Percentiles rank a stretch among this genome's conserved stretches.
Evolutionary conservation across 2,888 invertebrate species (phyloP).

Genomic region (Patella ulyssiponensis): DNA sequence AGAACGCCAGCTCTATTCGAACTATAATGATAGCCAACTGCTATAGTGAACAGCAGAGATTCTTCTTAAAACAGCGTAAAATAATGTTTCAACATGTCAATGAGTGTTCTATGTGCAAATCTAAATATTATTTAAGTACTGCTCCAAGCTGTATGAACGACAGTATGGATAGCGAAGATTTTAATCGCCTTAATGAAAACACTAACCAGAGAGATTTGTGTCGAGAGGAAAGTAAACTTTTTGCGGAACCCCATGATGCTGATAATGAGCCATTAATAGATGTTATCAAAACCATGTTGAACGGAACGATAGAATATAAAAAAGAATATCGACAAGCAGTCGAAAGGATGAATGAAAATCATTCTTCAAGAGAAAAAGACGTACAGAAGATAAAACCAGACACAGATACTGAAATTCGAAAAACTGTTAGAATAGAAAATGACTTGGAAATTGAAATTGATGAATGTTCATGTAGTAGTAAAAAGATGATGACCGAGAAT

Average conservation of each 20-base stretch:
- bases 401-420: neutral
- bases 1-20: slow-evolving; percentile 84
- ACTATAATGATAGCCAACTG: slow-evolving; percentile 85
- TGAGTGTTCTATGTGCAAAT: neutral
- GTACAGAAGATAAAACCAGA: neutral
- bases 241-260: neutral
- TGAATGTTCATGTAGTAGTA: neutral
- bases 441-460: neutral
- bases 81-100: neutral
- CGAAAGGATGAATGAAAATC: slow-evolving; percentile 7
- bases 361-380: neutral
- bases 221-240: neutral
- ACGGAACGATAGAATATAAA: slow-evolving; percentile 54
- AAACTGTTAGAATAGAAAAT: neutral
- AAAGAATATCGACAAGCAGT: slow-evolving; percentile 51
- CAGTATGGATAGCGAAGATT: neutral
- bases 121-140: neutral
- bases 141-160: neutral
- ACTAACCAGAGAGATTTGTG: neutral
- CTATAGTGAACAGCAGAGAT: slow-evolving; percentile 37
- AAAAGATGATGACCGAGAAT: neutral
- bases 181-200: neutral
- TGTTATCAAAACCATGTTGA: slow-evolving; percentile 35
- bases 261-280: neutral
- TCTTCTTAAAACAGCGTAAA: neutral